Evolutionary conservation across 37 sponge, comb jelly and placozoan species (phyloP).

Genomic region (Halisarca cf. caerulea): DNA sequence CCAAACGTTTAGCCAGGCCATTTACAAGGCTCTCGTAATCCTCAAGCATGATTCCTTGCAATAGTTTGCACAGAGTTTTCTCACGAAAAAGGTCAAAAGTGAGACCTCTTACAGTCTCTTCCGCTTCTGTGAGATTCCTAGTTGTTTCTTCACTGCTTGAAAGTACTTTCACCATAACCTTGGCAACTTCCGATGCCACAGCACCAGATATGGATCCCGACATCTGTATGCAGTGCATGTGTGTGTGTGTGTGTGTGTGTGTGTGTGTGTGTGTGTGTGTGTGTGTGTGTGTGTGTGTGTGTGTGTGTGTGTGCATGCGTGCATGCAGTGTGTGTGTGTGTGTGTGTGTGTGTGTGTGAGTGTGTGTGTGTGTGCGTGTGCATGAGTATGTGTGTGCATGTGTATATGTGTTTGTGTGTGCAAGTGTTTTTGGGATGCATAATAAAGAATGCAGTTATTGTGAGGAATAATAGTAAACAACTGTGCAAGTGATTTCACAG

Average conservation of each 20-base stretch:
- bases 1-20: neutral
- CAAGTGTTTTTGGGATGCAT: no score
- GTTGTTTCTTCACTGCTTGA: neutral
- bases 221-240: neutral
- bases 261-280: slow-evolving; percentile 14
- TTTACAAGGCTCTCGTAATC: neutral
- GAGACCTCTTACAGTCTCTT: neutral
- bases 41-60: neutral
- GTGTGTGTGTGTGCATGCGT: slow-evolving; percentile 7
- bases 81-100: neutral
- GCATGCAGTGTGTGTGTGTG: no score
- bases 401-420: no score
- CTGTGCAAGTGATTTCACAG: no score
- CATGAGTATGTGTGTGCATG: no score
- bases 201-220: no score
- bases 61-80: neutral
- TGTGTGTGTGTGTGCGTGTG: no score
- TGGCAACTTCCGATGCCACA: neutral
- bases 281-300: slow-evolving; percentile 4
- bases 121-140: neutral
- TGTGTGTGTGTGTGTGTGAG: no score
- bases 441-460: no score
- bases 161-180: neutral
- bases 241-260: neutral
- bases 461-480: no score